Conservation (phyloP, 2,113 vertebrate genomes). For the Ctenomys sociabilis region DNA sequence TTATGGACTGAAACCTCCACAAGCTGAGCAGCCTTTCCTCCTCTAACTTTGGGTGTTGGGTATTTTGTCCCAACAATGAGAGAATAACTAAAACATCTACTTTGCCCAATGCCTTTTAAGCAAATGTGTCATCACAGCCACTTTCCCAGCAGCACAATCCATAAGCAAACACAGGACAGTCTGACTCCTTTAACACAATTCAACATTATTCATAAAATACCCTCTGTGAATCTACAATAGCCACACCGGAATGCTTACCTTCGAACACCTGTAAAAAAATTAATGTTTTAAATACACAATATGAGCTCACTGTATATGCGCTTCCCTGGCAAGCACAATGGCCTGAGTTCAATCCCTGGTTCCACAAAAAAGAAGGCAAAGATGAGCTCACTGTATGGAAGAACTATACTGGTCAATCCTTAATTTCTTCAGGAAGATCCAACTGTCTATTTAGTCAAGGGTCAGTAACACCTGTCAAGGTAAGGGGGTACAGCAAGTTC, state of each 20-base stretch:
- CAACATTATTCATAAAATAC: not conserved
- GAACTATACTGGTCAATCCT: not conserved
- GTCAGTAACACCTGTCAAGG: not conserved
- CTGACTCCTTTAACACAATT: not conserved
- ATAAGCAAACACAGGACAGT: not conserved
- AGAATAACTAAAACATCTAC: not conserved
- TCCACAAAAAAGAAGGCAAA: too few species aligned
- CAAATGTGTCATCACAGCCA: not conserved
- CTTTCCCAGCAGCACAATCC: not conserved
- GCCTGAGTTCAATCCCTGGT: too few species aligned
- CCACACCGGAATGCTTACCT: not conserved
- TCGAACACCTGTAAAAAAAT: not conserved
- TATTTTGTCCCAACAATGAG: not conserved
- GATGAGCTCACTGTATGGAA: not conserved
- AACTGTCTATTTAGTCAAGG: not conserved
- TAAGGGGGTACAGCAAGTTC: not conserved
- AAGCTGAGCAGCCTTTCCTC: not conserved
- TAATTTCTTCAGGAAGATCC: constrained; percentile 1
- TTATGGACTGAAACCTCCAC: not conserved
- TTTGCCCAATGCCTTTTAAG: not conserved
- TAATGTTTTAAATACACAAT: not conserved
- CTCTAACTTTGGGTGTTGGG: not conserved
- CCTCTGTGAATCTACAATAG: not conserved
- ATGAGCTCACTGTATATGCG: not conserved
- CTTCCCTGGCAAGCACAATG: too few species aligned